Base-by-base conservation (phyloP, 2,888 invertebrate genomes). In the Brachycybe producta region DNA sequence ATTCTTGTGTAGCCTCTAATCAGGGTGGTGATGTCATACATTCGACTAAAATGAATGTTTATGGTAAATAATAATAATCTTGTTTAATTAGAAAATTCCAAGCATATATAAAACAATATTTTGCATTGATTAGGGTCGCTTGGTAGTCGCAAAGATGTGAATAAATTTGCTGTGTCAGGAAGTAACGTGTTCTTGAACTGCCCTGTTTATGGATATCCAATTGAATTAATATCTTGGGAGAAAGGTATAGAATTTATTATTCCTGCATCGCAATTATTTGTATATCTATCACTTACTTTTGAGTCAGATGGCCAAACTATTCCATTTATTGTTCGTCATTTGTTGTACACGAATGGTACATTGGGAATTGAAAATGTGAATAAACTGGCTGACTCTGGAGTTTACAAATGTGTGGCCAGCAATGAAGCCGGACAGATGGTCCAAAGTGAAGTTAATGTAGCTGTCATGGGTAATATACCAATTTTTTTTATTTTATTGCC, bases 401-500 rank as follows among this genome's bases (percentile, higher is more conserved):
- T 84, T 1, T 95, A 94, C 71, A 87, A 86, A 0, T 94, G 94
- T 67, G 87, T 88, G 24, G 94, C 90, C 23, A 82, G 84, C 66
- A 91, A 91, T 69, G 80, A 82, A 13, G 87, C 88, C 65, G 88
- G 87, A 52, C 90, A 87, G 15, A 7, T 23, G 5, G 26, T n/a
- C 8, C 21, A 50, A 35, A 36, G 34, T 13, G 81, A 82, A 27
- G 75, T 94, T 52, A 87, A 88, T 76, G 83, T 94, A 53, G 85
- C 86, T 80, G 88, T 94, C 49, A 88, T 94, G 84, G 92, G 94
- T 94, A 76, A 83, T 91, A 79, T 58, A n/a, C n/a, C n/a, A 38
- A 43, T 11, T 8, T 43, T 23, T 36, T 54, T 32, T 11, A n/a
- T 32, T 17, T 8, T 13, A 38, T 11, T n/a, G n/a, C n/a, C n/a